Conservation (phyloP, 1,140 invertebrate species). For the Rhizoglyphus robini region DNA sequence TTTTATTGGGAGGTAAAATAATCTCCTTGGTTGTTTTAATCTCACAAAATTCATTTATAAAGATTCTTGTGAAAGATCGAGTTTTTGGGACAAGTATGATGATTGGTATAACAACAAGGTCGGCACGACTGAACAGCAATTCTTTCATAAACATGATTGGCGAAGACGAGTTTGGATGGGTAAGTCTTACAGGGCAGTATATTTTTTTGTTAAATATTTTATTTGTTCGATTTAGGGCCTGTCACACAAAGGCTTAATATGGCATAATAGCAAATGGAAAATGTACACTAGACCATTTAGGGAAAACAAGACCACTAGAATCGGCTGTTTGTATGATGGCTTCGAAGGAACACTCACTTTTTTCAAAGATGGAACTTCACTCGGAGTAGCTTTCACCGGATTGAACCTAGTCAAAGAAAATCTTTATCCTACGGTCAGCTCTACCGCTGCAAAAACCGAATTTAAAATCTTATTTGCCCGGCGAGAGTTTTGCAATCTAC, state of each 20-base stretch:
- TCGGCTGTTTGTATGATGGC: conserved; percentile 53
- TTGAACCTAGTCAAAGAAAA: conserved; percentile 39
- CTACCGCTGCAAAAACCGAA: conserved; percentile 58
- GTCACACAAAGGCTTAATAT: conserved; percentile 55
- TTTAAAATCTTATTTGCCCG: conserved; percentile 46
- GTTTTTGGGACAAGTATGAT: conserved; percentile 62
- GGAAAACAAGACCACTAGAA: conserved; percentile 50
- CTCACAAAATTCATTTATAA: not conserved
- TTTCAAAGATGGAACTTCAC: conserved; percentile 51
- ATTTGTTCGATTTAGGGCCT: conserved; percentile 29
- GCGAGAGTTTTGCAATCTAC: conserved; percentile 49
- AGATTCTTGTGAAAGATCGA: conserved; percentile 41
- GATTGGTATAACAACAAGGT: conserved; percentile 54
- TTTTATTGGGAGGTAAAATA: conserved; percentile 55
- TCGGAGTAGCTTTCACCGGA: conserved; percentile 44
- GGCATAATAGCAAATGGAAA: conserved; percentile 47
- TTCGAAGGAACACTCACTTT: conserved; percentile 52
- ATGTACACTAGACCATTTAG: conserved; percentile 52
- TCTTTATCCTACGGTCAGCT: conserved; percentile 53
- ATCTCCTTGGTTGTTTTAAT: not conserved
- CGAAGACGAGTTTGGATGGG: conserved; percentile 54
- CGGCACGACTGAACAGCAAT: conserved; percentile 47
- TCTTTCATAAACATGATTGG: conserved; percentile 54
- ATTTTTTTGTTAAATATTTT: not conserved
- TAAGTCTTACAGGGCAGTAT: conserved; percentile 25